These are phyloP conservation scores for Epinotia brunnichana DNA, from an alignment of 2,888 invertebrate genomes.

Conservation along the genomic window DNA sequence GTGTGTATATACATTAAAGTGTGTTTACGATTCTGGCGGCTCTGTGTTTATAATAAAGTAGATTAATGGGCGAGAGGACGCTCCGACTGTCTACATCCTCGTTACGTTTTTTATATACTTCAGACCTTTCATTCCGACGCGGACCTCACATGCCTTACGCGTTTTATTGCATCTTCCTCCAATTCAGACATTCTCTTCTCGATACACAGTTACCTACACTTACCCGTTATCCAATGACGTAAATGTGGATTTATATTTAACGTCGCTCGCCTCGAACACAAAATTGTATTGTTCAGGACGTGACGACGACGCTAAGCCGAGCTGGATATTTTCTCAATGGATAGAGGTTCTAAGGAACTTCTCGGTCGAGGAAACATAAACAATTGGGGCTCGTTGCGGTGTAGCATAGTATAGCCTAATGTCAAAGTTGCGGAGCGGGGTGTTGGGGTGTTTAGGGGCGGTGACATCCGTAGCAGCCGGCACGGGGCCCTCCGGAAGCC, in stretches of 20 bases:
- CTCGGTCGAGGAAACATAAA: slow-evolving; percentile 38
- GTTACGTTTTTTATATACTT: slow-evolving; percentile 69
- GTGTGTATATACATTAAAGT: slow-evolving; percentile 64
- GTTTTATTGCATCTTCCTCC: slow-evolving; percentile 70
- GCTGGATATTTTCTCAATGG: slow-evolving; percentile 43
- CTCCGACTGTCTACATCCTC: slow-evolving; percentile 66
- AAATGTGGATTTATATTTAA: slow-evolving; percentile 45
- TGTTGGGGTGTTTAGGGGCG: slow-evolving; percentile 45
- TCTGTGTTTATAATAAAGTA: slow-evolving; percentile 78
- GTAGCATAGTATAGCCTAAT: slow-evolving; percentile 38
- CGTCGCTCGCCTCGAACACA: slow-evolving; percentile 39
- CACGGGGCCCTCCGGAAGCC: slow-evolving; percentile 43
- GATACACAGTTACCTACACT: slow-evolving; percentile 53
- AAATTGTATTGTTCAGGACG: slow-evolving; percentile 44
- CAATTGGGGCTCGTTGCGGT: slow-evolving; percentile 35
- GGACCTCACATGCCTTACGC: slow-evolving; percentile 66
- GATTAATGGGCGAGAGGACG: slow-evolving; percentile 72
- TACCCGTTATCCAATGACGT: slow-evolving; percentile 42
- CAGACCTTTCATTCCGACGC: slow-evolving; percentile 69
- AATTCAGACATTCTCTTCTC: slow-evolving; percentile 52
- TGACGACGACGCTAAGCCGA: slow-evolving; percentile 40
- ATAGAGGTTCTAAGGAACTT: slow-evolving; percentile 34
- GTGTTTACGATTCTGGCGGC: slow-evolving; percentile 77
- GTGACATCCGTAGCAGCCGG: slow-evolving; percentile 46
- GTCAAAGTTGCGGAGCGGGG: slow-evolving; percentile 43